Conservation (phyloP, 2,113 vertebrate genomes). For the Opisthocomus hoazin region DNA sequence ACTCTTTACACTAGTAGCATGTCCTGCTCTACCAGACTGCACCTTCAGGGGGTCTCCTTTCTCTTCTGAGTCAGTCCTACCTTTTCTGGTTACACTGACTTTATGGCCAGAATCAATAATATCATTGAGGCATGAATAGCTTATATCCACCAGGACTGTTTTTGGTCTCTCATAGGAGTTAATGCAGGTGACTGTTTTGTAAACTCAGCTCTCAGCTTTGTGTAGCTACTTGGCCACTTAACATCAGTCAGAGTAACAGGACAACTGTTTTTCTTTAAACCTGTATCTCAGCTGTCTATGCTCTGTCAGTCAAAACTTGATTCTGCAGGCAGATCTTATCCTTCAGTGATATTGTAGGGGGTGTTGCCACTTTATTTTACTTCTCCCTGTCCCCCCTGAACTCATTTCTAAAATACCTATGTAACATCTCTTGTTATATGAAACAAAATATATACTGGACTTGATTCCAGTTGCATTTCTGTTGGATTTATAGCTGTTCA, state of each 20-base stretch:
- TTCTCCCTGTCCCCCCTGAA: background rate
- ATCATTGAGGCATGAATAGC: background rate
- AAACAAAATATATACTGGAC: background rate
- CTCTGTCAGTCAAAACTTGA: background rate
- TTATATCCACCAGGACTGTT: background rate
- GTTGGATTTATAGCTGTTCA: background rate
- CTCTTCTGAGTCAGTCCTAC: background rate
- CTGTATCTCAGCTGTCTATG: background rate
- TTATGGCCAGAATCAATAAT: background rate
- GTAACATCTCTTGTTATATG: background rate
- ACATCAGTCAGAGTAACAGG: background rate
- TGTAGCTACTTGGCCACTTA: background rate
- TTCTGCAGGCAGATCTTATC: background rate
- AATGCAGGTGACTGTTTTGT: background rate
- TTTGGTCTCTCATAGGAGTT: background rate
- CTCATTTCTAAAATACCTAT: background rate
- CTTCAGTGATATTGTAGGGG: background rate
- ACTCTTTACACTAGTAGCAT: background rate
- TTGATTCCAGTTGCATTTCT: background rate
- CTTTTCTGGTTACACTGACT: background rate
- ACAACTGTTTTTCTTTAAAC: background rate
- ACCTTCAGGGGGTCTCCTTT: background rate
- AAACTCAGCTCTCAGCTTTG: slow-evolving; percentile 3
- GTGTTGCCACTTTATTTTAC: background rate
- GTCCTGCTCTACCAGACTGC: background rate